Percentiles rank a stretch among this genome's conserved stretches.
Conservation (phyloP, 2,113 vertebrate species). For the Gambusia holbrooki region DNA sequence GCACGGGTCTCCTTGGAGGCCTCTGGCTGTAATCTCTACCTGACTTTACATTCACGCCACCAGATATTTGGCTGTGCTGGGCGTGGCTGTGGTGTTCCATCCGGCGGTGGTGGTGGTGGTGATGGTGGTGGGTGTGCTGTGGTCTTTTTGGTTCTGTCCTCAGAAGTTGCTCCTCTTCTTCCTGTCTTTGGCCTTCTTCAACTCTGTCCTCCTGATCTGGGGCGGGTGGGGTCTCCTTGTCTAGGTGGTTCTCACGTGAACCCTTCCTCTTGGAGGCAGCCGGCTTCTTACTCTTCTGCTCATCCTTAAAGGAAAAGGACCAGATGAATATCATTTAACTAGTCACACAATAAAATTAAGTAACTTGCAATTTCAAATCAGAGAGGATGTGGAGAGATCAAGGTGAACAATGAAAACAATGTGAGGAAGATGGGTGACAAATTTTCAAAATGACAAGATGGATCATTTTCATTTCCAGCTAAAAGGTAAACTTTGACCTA, state of each 20-base stretch:
- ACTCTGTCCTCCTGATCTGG: conserved; percentile 56
- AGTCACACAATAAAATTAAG: not conserved
- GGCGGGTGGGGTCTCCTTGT: conserved; percentile 52
- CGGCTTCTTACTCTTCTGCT: conserved; percentile 85
- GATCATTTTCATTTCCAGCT: not conserved
- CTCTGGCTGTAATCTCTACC: conserved; percentile 85
- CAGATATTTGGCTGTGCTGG: conserved; percentile 79
- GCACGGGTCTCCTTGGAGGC: conserved; percentile 61
- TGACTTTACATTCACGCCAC: conserved; percentile 84
- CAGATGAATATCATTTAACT: not conserved
- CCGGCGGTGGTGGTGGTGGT: conserved; percentile 84
- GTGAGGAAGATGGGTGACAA: not conserved
- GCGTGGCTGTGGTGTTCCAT: conserved; percentile 83
- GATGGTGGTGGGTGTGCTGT: conserved; percentile 84
- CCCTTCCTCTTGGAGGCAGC: conserved; percentile 79
- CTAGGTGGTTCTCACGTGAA: conserved; percentile 76
- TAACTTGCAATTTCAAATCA: not conserved
- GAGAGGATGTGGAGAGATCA: no score
- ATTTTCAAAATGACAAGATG: not conserved
- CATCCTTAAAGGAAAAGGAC: conserved; percentile 75
- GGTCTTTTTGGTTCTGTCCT: conserved; percentile 84
- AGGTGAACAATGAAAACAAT: not conserved
- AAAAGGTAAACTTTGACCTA: not conserved
- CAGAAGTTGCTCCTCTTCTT: conserved; percentile 79
- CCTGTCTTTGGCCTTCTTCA: conserved; percentile 59